Evolutionary conservation across 37 sponge, comb jelly and placozoan genomes (phyloP).

Genomic region (Halichondria panicea): DNA sequence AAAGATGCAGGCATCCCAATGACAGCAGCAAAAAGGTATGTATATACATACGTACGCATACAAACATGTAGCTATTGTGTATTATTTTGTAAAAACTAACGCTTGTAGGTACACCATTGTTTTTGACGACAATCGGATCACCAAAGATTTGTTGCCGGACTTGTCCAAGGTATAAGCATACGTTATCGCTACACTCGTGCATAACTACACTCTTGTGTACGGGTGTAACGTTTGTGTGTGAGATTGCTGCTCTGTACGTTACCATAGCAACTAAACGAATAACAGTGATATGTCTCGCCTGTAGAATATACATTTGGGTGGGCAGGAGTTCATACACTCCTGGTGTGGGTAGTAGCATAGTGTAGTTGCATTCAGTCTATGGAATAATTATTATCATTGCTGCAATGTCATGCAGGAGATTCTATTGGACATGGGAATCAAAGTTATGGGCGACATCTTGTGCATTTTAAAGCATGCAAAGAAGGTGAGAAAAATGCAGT

Average conservation of each 20-base stretch:
- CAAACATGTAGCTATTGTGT: background rate
- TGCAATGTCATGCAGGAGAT: slow-evolving; percentile 61
- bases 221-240: background rate
- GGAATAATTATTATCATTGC: background rate
- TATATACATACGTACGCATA: too few species aligned
- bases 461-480: slow-evolving; percentile 93
- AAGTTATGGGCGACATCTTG: slow-evolving; percentile 91
- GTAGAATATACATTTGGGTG: too few species aligned
- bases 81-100: too few species aligned
- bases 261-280: too few species aligned
- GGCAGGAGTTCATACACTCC: too few species aligned
- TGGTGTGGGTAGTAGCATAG: background rate
- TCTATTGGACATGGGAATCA: slow-evolving; percentile 92
- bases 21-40: slow-evolving; percentile 64
- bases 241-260: too few species aligned
- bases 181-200: background rate
- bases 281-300: too few species aligned
- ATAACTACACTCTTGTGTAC: background rate
- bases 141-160: slow-evolving; percentile 72
- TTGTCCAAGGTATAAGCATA: slow-evolving; percentile 49
- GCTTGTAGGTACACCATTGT: slow-evolving; percentile 71
- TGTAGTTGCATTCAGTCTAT: background rate
- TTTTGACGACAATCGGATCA: slow-evolving; percentile 89
- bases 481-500: too few species aligned
- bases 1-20: slow-evolving; percentile 87